Evolutionary conservation across 2,113 vertebrate species (phyloP).

Genomic region (Scalopus aquaticus): DNA sequence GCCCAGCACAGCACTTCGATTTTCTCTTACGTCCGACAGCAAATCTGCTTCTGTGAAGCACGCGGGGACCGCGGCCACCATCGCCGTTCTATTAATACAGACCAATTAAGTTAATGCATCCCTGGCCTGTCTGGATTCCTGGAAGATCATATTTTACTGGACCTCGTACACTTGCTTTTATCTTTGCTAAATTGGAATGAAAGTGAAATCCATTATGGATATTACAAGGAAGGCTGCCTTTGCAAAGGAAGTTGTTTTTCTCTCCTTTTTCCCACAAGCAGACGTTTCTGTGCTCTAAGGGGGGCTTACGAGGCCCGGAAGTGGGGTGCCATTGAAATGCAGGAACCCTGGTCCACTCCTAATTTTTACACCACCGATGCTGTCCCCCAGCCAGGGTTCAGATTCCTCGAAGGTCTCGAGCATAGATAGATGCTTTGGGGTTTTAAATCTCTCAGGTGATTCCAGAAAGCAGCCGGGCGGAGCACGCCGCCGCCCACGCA

Average conservation of each 20-base stretch:
- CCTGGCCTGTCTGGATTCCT: slow-evolving; percentile 33
- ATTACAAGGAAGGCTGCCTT: slow-evolving; percentile 6
- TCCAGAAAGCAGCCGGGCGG: no score
- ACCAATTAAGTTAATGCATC: slow-evolving; percentile 27
- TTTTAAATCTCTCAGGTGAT: background rate
- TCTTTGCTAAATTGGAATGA: slow-evolving; percentile 14
- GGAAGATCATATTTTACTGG: slow-evolving; percentile 11
- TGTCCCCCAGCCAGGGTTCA: background rate
- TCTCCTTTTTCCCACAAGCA: background rate
- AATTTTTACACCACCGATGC: rapidly evolving
- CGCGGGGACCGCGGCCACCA: background rate
- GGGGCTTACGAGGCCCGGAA: no score
- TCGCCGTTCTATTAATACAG: background rate
- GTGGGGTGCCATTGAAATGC: background rate
- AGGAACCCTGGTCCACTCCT: background rate
- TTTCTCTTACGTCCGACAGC: background rate
- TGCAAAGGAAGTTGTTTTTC: background rate
- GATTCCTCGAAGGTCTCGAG: background rate
- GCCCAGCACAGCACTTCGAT: background rate
- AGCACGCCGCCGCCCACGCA: background rate
- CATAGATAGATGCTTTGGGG: background rate
- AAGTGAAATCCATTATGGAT: slow-evolving; percentile 50
- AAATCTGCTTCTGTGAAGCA: background rate
- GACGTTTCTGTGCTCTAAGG: background rate
- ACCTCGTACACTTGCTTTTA: background rate